These are phyloP conservation scores for Erythrolamprus reginae DNA, from an alignment of 2,113 vertebrate species.

Conservation along the genomic window DNA sequence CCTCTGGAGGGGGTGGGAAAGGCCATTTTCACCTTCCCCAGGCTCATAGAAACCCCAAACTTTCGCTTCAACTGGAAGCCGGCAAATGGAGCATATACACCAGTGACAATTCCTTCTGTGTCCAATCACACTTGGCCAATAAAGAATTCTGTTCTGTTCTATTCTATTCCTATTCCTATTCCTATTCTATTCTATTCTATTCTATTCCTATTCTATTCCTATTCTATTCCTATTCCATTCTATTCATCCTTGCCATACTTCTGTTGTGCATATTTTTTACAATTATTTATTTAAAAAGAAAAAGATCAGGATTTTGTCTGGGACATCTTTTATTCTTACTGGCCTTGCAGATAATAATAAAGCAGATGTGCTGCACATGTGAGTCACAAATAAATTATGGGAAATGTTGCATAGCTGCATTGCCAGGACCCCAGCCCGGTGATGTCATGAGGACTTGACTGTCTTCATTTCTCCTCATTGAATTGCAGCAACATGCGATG, in stretches of 20 bases:
- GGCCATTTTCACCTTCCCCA: too few relatives aligned
- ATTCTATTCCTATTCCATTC: too few relatives aligned
- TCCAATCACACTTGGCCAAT: too few relatives aligned
- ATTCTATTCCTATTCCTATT: too few relatives aligned
- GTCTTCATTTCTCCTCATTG: not conserved
- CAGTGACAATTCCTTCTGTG: too few relatives aligned
- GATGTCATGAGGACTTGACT: not conserved
- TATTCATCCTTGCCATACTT: not conserved
- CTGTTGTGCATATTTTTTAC: not conserved
- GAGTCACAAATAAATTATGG: not conserved
- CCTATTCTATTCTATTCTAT: too few relatives aligned
- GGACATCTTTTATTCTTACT: not conserved
- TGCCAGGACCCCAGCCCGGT: not conserved
- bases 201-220: too few relatives aligned
- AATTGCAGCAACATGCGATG: not conserved
- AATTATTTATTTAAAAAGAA: not conserved
- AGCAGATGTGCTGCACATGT: not conserved
- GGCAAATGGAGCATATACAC: too few relatives aligned
- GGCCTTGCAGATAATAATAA: not conserved
- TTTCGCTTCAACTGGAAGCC: too few relatives aligned
- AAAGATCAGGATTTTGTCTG: not conserved
- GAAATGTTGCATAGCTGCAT: not conserved
- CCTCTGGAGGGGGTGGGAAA: too few relatives aligned
- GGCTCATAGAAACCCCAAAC: too few relatives aligned
- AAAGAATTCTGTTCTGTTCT: too few relatives aligned